Evolutionary conservation across 2,888 invertebrate genomes (phyloP).

Genomic region (Cephus pulcher): DNA sequence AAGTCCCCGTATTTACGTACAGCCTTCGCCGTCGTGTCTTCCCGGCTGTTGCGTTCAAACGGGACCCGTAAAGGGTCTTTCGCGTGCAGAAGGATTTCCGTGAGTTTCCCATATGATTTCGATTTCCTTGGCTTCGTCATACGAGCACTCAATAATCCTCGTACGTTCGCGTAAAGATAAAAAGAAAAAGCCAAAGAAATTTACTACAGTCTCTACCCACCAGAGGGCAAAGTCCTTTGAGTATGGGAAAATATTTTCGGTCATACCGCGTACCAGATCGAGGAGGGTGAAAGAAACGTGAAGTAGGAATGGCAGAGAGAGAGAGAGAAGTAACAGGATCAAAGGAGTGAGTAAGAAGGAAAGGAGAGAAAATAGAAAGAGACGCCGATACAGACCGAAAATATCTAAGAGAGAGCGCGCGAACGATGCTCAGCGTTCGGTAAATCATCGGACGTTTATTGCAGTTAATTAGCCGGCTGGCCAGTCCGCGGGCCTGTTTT

Average conservation of each 20-base stretch:
- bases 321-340: conserved; percentile 8
- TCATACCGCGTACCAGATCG: neutral
- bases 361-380: neutral
- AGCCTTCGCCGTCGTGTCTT: neutral
- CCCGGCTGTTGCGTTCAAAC: neutral
- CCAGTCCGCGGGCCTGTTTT: conserved; percentile 46
- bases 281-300: conserved; percentile 12
- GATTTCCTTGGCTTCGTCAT: neutral
- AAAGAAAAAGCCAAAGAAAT: neutral
- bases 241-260: neutral
- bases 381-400: neutral
- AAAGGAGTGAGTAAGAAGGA: neutral
- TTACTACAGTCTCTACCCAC: neutral
- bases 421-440: conserved; percentile 37
- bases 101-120: neutral
- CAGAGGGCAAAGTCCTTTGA: neutral
- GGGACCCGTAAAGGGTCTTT: neutral
- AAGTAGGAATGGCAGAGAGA: neutral
- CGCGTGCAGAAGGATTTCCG: neutral
- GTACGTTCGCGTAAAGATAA: neutral
- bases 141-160: neutral
- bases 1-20: conserved; percentile 14
- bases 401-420: conserved; percentile 12
- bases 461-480: conserved; percentile 57
- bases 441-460: conserved; percentile 60